Base-by-base conservation (phyloP, 1,140 invertebrate genomes). In the Conopomorpha cramerella region DNA sequence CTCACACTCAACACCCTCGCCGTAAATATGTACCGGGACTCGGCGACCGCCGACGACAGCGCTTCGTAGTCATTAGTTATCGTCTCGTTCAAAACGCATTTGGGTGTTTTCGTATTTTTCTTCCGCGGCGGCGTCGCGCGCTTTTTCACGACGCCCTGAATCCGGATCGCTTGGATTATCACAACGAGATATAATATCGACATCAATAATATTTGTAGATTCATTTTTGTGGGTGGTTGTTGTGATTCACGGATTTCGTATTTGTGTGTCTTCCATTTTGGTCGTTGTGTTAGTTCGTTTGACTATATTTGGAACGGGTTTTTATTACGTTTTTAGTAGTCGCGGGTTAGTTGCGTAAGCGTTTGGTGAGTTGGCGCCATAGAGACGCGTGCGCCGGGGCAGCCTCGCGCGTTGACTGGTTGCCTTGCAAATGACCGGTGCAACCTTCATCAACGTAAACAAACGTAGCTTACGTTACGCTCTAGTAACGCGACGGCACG, bases 41-140 rank as follows among this genome's bases (percentile, higher is more conserved):
- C 70, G 53, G 64, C 71, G 43, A 74, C 70, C 34, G 59, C 65
- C 41, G 70, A 74, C 48, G 66, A 65, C 56, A 74, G 45, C 62
- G 71, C 67, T 61, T 71, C 70, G 50, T 71, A 74, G 62, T 74
- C 70, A 58, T 74, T 74, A 62, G 64, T 71, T 62, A 74, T 60
- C 48, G 66, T 74, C 55, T 70, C 70, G 49, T 74, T 74, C 54
- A 63, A 63, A 67, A 65, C 49, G 61, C 70, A 74, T 67, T 71
- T 71, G 53, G 55, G 43, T 43, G 38, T 49, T 42, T 70, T 70
- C 55, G 49, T 58, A 51, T 60, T 59, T 66, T 66, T 71, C 54
- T 62, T 74, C 45, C 51, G 57, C 46, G 51, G 43, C 45, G 54
- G 41, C 39, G 54, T 56, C 41, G 65, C 55, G 34, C 61, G 58